These are phyloP conservation scores for Caracal caracal DNA, from an alignment of 2,113 vertebrate genomes.

Conservation along the genomic window DNA sequence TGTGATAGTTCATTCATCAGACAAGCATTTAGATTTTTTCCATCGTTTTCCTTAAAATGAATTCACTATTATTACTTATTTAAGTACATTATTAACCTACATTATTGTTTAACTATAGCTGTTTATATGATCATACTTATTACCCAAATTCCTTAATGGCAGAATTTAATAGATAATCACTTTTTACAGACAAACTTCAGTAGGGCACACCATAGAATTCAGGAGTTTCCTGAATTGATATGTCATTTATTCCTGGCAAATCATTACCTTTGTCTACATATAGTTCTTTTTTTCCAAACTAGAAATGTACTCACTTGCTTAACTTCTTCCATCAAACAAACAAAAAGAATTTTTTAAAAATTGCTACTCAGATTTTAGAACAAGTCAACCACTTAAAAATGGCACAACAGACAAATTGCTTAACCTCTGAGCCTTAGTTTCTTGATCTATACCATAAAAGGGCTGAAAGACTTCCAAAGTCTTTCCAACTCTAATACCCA, in stretches of 20 bases:
- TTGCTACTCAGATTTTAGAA: slow-evolving; percentile 1
- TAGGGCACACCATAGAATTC: slow-evolving; percentile 62
- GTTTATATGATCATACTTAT: slow-evolving; percentile 9
- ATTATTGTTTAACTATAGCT: neutral
- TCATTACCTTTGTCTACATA: slow-evolving; percentile 75
- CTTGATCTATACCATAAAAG: neutral
- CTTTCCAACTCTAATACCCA: slow-evolving; percentile 2
- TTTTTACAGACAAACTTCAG: slow-evolving; percentile 76
- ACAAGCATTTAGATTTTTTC: neutral
- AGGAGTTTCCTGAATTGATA: slow-evolving; percentile 81
- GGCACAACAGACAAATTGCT: neutral
- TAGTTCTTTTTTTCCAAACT: slow-evolving; percentile 77
- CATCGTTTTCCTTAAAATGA: slow-evolving; percentile 25
- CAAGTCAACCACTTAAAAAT: neutral
- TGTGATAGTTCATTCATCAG: neutral
- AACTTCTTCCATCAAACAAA: slow-evolving; percentile 15
- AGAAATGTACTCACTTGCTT: slow-evolving; percentile 59
- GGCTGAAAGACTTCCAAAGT: neutral
- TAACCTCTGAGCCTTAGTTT: slow-evolving; percentile 15
- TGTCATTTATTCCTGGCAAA: slow-evolving; percentile 83
- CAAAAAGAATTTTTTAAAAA: slow-evolving; percentile 27
- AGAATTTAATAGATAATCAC: slow-evolving; percentile 74
- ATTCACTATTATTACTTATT: neutral
- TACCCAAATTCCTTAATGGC: slow-evolving; percentile 37
- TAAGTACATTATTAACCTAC: neutral